Evolutionary conservation across 2,797 vertebrate species (phyloP).

Genomic region (Chelon auratus): DNA sequence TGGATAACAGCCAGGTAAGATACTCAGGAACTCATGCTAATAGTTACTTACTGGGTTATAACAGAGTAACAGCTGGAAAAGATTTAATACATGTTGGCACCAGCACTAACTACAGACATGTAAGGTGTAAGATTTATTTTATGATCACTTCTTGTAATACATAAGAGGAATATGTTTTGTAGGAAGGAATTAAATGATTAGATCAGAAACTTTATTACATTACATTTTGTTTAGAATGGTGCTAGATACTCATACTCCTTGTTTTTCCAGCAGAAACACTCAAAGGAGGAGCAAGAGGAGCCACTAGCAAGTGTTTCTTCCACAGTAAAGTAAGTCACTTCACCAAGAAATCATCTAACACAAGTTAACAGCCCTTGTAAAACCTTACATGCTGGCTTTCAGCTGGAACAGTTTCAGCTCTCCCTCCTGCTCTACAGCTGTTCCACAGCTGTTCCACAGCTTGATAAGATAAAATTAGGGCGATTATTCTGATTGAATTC

Average conservation of each 20-base stretch:
- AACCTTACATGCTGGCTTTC: background rate
- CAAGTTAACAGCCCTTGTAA: background rate
- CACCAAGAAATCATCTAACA: background rate
- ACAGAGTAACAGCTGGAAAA: background rate
- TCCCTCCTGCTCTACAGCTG: conserved; percentile 12
- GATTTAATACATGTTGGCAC: background rate
- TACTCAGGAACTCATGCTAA: background rate
- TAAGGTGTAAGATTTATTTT: background rate
- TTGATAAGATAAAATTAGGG: background rate
- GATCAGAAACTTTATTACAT: background rate
- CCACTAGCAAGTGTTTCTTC: conserved; percentile 45
- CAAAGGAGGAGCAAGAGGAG: conserved; percentile 71
- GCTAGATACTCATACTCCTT: background rate
- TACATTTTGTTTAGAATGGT: background rate
- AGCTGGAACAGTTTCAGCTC: conserved; percentile 2
- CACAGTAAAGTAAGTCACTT: conserved; percentile 71
- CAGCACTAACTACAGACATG: background rate
- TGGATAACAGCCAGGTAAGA: conserved; percentile 82
- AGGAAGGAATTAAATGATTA: background rate
- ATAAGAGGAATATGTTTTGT: background rate
- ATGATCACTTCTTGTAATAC: background rate
- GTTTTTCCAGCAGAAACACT: conserved; percentile 65
- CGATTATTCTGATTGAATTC: background rate
- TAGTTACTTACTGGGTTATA: background rate
- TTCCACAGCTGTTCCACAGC: background rate